Evolutionary conservation across 37 sponge, comb jelly and placozoan genomes (phyloP).

Genomic region (Theonella swinhoei): DNA sequence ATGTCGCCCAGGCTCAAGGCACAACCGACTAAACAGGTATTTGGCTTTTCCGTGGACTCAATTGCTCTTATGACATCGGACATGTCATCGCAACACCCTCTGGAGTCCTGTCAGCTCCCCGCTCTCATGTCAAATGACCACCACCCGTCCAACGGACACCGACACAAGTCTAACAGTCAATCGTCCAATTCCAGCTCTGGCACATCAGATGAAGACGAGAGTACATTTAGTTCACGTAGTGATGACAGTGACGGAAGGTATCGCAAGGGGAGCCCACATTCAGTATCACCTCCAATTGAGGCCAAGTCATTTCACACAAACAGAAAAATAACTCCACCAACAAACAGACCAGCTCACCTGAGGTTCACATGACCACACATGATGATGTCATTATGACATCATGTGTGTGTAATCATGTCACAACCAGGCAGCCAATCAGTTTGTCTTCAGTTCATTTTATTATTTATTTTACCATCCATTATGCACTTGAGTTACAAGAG

Average conservation of each 20-base stretch:
- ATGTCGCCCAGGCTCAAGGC: constrained; percentile 28
- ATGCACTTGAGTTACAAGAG: neutral
- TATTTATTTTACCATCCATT: neutral
- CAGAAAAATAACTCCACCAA: constrained; percentile 39
- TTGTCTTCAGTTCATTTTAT: neutral
- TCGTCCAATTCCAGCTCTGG: neutral
- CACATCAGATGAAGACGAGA: neutral
- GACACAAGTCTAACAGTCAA: neutral
- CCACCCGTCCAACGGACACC: neutral
- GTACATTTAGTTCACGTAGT: neutral
- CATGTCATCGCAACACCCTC: neutral
- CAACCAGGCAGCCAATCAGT: neutral
- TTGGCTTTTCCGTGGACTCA: constrained; percentile 53
- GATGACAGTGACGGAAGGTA: neutral
- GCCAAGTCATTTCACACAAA: constrained; percentile 32
- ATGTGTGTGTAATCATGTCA: neutral
- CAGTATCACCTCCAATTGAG: constrained; percentile 26
- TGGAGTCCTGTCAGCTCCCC: neutral
- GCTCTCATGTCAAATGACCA: neutral
- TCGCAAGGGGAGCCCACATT: constrained; percentile 4
- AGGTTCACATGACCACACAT: constrained; percentile 35
- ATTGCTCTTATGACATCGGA: neutral
- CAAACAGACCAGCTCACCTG: constrained; percentile 45
- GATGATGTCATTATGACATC: neutral
- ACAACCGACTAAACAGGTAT: constrained; percentile 30